Base-by-base conservation (phyloP, 2,797 vertebrate species). In the Chaenodraco wilsoni region DNA sequence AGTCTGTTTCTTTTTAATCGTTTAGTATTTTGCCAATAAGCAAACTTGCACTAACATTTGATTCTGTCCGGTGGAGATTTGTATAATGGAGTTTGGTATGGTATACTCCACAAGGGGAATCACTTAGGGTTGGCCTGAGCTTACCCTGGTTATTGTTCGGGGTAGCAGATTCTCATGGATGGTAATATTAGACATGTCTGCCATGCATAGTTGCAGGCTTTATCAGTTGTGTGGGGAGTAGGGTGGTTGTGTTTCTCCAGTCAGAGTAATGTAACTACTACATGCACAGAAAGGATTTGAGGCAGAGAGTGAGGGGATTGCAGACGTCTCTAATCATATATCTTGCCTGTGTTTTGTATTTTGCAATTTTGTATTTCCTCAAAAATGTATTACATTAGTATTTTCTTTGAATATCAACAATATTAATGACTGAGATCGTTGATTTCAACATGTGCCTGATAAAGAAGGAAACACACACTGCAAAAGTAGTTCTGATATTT, bases 401-500 rank as follows among this genome's bases (percentile, higher is more conserved):
- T 40, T 61, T 50, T 50, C n/a, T 17, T 37, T 17, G 7, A 33
- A 41, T 49, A 27, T 58, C 6, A 57, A 43, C 4, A n/a, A 64
- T 23, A 52, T 13, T 57, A 48, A 57, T 63, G 19, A 66, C 45
- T 9, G 58, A 15, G 33, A 72, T 31, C 7, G n/a, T 45, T 4
- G 15, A 23, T 66, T 65, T 67, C 5, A 65, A 5, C n/a, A 33
- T 9, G 1, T 16, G 21, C n/a, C 56, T 56, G 44, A 27, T 65
- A 48, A 55, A 16, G 66, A 74, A 51, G 13, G 2, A 73, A 46
- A 55, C 1, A 2, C 13, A 9, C 54, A 40, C 15, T 44, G 40
- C n/a, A 40, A 61, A 52, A 69, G n/a, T n/a, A n/a, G n/a, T n/a
- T n/a, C 59, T 59, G 50, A 75, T 61, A 15, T 78, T 23, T 61